Conservation (phyloP, 2,113 vertebrate species). For the Acanthochromis polyacanthus region DNA sequence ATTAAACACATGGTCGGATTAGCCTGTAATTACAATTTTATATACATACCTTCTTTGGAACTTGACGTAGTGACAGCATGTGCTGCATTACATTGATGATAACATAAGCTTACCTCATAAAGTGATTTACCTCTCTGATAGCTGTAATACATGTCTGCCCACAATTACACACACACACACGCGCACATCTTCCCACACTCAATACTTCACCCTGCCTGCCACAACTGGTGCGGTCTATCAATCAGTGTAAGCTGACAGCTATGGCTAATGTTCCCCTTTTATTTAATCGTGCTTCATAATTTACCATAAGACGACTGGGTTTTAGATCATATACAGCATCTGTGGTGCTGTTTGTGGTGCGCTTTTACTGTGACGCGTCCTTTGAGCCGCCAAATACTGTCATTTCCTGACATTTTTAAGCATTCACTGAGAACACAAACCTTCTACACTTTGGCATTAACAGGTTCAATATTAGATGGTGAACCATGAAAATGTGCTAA, state of each 20-base stretch:
- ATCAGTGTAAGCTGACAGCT: constrained; percentile 73
- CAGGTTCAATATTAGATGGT: constrained; percentile 3
- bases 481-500: constrained; percentile 33
- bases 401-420: constrained; percentile 39
- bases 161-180: constrained; percentile 38
- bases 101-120: constrained; percentile 57
- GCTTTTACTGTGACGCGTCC: constrained; percentile 29
- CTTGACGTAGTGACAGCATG: constrained; percentile 33
- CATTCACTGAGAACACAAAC: constrained; percentile 16
- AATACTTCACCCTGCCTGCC: constrained; percentile 63
- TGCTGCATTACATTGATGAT: constrained; percentile 49
- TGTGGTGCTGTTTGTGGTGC: constrained; percentile 27
- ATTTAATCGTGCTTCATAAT: constrained; percentile 70
- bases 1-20: constrained; percentile 51
- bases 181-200: constrained; percentile 28
- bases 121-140: constrained; percentile 64
- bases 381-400: constrained; percentile 16
- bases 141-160: constrained; percentile 49
- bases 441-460: constrained; percentile 38
- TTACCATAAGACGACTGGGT: constrained; percentile 56
- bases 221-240: constrained; percentile 58
- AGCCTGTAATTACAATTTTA: constrained; percentile 47
- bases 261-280: constrained; percentile 73
- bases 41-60: constrained; percentile 15
- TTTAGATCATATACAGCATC: constrained; percentile 47